Percentiles rank a stretch among this genome's conserved stretches.
phyloP scores from a whole-genome alignment of 2,888 invertebrate genomes.

The Pseudococcus viburni region DNA sequence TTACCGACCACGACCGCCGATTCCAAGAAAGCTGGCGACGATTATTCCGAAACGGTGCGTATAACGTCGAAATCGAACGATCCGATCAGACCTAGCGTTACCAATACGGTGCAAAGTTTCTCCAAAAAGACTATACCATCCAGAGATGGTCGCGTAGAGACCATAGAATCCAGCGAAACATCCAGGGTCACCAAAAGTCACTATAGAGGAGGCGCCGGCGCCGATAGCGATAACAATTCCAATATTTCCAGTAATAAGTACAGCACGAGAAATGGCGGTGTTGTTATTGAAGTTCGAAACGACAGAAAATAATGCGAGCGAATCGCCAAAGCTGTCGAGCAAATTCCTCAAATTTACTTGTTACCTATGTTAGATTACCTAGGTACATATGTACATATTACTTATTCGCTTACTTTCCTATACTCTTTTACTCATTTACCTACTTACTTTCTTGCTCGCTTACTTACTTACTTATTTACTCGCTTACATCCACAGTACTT shows the following conservation, averaged over 20 bases:
- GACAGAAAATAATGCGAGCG: slow-evolving; percentile 69
- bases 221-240: slow-evolving; percentile 74
- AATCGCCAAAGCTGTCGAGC: too few relatives aligned
- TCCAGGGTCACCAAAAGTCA: slow-evolving; percentile 80
- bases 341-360: too few relatives aligned
- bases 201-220: slow-evolving; percentile 73
- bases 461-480: too few relatives aligned
- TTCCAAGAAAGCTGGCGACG: slow-evolving; percentile 72
- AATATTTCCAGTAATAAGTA: slow-evolving; percentile 70
- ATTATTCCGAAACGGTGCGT: slow-evolving; percentile 81
- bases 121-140: slow-evolving; percentile 80
- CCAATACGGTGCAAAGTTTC: slow-evolving; percentile 80
- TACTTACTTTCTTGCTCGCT: too few relatives aligned
- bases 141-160: slow-evolving; percentile 78
- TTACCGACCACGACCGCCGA: slow-evolving; percentile 9
- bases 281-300: slow-evolving; percentile 77
- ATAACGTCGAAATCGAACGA: slow-evolving; percentile 80
- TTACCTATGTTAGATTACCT: too few relatives aligned
- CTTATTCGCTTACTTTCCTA: too few relatives aligned
- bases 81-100: slow-evolving; percentile 79
- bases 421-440: too few relatives aligned
- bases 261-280: slow-evolving; percentile 73
- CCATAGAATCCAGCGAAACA: slow-evolving; percentile 80
- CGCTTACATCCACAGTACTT: too few relatives aligned
- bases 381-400: too few relatives aligned